Conservation (phyloP, 2,113 vertebrate genomes). For the Saccopteryx leptura region DNA sequence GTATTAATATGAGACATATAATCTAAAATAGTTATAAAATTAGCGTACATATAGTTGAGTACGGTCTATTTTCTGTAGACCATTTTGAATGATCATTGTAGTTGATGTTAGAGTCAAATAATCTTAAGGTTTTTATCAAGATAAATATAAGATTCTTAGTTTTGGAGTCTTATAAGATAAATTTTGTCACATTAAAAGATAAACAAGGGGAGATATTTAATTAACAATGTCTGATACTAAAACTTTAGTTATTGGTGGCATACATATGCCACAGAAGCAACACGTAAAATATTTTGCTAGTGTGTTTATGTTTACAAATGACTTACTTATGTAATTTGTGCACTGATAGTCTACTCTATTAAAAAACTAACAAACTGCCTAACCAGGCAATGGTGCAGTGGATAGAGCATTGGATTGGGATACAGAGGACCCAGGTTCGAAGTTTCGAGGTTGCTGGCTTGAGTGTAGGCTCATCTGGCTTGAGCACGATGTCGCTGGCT, state of each 20-base stretch:
- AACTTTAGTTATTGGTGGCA: not conserved
- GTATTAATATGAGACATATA: not conserved
- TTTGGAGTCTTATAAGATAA: not conserved
- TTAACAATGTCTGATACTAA: not conserved
- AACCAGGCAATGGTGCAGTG: too few relatives aligned
- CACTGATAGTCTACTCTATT: not conserved
- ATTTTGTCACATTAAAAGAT: conserved; percentile 43
- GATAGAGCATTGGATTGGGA: too few relatives aligned
- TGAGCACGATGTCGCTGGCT: too few relatives aligned
- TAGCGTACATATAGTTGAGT: not conserved
- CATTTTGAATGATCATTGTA: conserved; percentile 32
- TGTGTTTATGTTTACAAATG: not conserved
- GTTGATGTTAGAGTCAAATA: not conserved
- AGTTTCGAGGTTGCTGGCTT: too few relatives aligned
- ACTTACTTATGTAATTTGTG: conserved; percentile 15
- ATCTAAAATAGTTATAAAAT: not conserved
- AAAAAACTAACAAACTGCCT: conserved; percentile 46
- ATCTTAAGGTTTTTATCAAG: conserved; percentile 18
- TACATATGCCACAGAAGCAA: not conserved
- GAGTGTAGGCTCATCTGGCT: too few relatives aligned
- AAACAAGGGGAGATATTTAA: not conserved
- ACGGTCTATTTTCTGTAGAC: not conserved
- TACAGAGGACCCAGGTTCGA: too few relatives aligned
- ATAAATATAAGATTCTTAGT: not conserved
- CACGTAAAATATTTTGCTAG: conserved; percentile 4